Base-by-base conservation (phyloP, 1,140 invertebrate species). In the Temnothorax curvispinosus region DNA sequence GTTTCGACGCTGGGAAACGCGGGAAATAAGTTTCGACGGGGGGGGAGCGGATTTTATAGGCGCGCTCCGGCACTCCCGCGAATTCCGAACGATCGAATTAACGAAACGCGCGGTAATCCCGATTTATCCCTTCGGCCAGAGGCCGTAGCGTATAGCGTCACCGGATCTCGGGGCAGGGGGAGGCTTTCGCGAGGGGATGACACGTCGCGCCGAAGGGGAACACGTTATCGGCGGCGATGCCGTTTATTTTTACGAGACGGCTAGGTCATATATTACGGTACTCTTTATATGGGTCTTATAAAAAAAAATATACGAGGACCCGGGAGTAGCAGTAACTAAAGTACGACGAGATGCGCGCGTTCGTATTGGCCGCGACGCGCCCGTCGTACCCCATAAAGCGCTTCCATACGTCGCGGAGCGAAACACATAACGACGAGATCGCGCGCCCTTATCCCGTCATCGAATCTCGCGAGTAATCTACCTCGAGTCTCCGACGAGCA, bases 161-260 rank as follows among this genome's bases (percentile, higher is more conserved):
- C 18, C 58, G 72, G 67, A 74, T 72, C 38, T 47, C 75, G 35
- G 35, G 50, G 47, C 0, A 21, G 54, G 54, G 86, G 56, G 77
- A 60, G 77, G 52, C 64, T 87, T 76, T 69, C 65, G 50, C 71
- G 84, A 90, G 88, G 65, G 89, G 74, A 81, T 64, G 18, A 74
- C 77, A 80, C 44, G 78, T 76, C 82, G 38, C 71, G 60, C 38
- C 52, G 58, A 75, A 84, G 35, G 89, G 88, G 89, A 87, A 87
- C 54, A 50, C 56, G 85, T 89, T 89, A 90, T 90, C 86, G 81
- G 44, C 80, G 80, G 21, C 80, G 44, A 60, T 90, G 44, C 74
- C 82, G 62, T 75, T 77, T 82, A 78, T 87, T 91, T 91, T 91
- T 91, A 92, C 77, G 91, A 92, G 87, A 85, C 71, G 76, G 54